Evolutionary conservation across 2,797 vertebrate genomes (phyloP), one percentile per base, ranked within the genome.

Genomic region (Artibeus jamaicensis): DNA sequence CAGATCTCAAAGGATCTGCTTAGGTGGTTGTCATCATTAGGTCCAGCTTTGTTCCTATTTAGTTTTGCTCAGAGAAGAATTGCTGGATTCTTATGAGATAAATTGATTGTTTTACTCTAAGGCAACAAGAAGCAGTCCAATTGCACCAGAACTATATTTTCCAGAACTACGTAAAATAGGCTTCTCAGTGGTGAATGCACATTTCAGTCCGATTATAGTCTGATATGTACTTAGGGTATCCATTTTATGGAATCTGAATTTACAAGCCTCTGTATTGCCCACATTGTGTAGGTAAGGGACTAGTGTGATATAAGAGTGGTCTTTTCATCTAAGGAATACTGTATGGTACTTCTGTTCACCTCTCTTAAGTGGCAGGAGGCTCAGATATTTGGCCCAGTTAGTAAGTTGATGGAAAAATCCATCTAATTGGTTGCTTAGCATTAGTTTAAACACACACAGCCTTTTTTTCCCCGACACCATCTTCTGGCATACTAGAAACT

Each of bases 61-160:
- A 39, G 32, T 94, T 83, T 85, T 93, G 71, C 67, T 89, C 26
- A 39, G 79, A 77, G 32, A n/a, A 79, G 81, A 93, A 42, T 81
- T 37, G n/a, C 67, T 70, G 46, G 8, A 44, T 68, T 84, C 50
- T 55, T 65, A n/a, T 5, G 46, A 93, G 42, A 89, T n/a, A 21
- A 76, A 74, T 50, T 24, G 34, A 44, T 84, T 73, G 14, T 42
- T 77, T 73, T 57, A 9, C 39, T 42, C 2, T 48, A 11, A 73
- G 65, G 21, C 71, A 55, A 86, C 2, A 89, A 73, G n/a, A 46
- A 85, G 34, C 37, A 55, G 37, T 78, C 44, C 67, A 9, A 77
- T 39, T 65, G 26, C 26, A 67, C 29, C 50, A 73, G 24, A 50
- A 3, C 44, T 29, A 3, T 1, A 9, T 79, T 87, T 83, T 93